Base-by-base conservation (phyloP, 2,113 vertebrate species). In the Heliornis fulica region DNA sequence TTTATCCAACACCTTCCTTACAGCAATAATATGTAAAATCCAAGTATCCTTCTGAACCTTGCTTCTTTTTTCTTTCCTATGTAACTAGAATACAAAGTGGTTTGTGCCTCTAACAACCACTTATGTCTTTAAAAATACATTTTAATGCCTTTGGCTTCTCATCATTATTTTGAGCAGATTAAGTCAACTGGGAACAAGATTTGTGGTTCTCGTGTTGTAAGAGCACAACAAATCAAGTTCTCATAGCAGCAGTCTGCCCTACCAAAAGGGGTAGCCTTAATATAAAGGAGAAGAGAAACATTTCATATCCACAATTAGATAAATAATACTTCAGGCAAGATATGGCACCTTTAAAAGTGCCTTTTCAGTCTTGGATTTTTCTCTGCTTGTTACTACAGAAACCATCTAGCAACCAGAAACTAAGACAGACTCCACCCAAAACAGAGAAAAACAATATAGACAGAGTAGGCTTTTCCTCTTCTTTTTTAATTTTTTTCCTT, bases 351-450 rank as follows among this genome's bases (percentile, higher is more conserved):
- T 97, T 97, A 95, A 97, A 97, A 98, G 95, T 84, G 95, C 81
- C 94, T 97, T 98, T 98, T 98, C 96, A 97, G 95, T 83, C 97
- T 87, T 94, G 93, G 94, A 94, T 95, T 98, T 98, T 97, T 96
- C 97, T 96, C 96, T 95, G 96, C 94, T 96, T 97, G 97, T 97
- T 98, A 95, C 94, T 97, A 96, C 95, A 97, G 96, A 97, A 97
- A 97, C 95, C 91, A 97, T 98, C 97, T 98, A 98, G 98, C 97
- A 98, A 98, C 98, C 93, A 93, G 97, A 97, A 86, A 87, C 5
- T 95, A 96, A 97, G 94, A 96, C 84, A 97, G 97, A 98, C 98
- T 97, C 97, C 97, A 98, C 97, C 97, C 97, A 97, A 97, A 98
- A 97, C 97, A 98, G 96, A 97, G 80, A 89, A 97, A 97, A 97